Base-by-base conservation (phyloP, 2,797 vertebrate species). In the Arnoldichthys spilopterus region DNA sequence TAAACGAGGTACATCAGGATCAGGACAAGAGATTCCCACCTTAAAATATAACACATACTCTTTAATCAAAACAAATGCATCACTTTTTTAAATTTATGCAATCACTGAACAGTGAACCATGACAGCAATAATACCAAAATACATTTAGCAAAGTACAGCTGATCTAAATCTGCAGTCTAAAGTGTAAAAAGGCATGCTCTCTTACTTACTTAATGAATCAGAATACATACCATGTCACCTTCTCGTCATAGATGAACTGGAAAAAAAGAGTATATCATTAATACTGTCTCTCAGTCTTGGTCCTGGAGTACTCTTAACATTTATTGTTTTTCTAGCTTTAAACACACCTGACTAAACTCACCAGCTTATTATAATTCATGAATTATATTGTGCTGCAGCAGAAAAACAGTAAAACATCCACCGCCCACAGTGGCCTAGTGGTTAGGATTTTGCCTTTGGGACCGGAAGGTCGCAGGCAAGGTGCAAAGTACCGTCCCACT, bases 211-310 rank as follows among this genome's bases (percentile, higher is more conserved):
- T 69, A 20, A 78, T 18, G 20, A 78, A 20, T 61, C 6, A 43
- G 8, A 13, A 24, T 72, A 95, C 97, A 97, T 90, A 98, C 97
- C 97, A 97, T 85, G 95, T 95, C 84, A 99, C 95, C 58, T 95
- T 96, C 89, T 99, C 97, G 7, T 99, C 97, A 79, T 97, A 97
- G 92, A 99, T 99, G 89, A 98, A 97, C 97, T 99, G 91, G 20
- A 70, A 82, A 72, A 8, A 82, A 9, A 81, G 30, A 74, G 82
- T 8, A 81, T 24, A 75, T 40, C 54, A 3, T 61, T 66, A 63
- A 56, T 20, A 40, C 9, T 13, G 32, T 22, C 9, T 16, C 28
- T 59, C 15, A 53, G 11, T 58, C 56, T 18, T 58, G 56, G 12
- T 15, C 4, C 49, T 51, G 20, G 26, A 58, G 12, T 56, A 13